Percentiles rank a stretch among this genome's conserved stretches.
These are phyloP conservation scores for Pocillopora damicornis DNA, from an alignment of 64 coral and sea anemone genomes.

Conservation along the genomic window DNA sequence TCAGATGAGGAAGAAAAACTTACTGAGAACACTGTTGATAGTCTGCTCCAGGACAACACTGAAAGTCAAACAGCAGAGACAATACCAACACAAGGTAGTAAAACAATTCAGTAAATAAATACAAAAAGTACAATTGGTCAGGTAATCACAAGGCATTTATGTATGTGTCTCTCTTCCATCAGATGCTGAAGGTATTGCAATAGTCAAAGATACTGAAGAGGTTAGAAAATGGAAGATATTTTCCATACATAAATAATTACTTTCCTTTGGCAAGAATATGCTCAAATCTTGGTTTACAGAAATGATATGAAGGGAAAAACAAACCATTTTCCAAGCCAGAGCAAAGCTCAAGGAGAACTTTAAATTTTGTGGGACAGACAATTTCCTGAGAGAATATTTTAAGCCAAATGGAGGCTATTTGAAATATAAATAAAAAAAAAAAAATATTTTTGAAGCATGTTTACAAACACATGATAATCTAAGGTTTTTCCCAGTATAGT, in stretches of 20 bases:
- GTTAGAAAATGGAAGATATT: neutral
- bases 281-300: neutral
- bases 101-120: neutral
- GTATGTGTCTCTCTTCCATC: neutral
- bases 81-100: conserved; percentile 26
- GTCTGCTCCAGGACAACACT: conserved; percentile 6
- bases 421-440: no score
- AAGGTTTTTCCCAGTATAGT: no score
- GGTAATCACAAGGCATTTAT: neutral
- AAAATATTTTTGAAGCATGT: no score
- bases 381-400: no score
- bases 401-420: no score
- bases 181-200: conserved; percentile 10
- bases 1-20: conserved; percentile 55
- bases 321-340: neutral
- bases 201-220: conserved; percentile 32
- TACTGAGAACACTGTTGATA: conserved; percentile 39
- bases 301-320: neutral
- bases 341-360: no score
- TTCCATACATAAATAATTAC: neutral
- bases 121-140: neutral
- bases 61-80: conserved; percentile 1
- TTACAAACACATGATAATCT: no score
- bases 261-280: neutral
- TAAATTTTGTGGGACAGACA: no score